Base-by-base conservation (phyloP, 2,888 invertebrate genomes). In the Cyaniris semiargus region DNA sequence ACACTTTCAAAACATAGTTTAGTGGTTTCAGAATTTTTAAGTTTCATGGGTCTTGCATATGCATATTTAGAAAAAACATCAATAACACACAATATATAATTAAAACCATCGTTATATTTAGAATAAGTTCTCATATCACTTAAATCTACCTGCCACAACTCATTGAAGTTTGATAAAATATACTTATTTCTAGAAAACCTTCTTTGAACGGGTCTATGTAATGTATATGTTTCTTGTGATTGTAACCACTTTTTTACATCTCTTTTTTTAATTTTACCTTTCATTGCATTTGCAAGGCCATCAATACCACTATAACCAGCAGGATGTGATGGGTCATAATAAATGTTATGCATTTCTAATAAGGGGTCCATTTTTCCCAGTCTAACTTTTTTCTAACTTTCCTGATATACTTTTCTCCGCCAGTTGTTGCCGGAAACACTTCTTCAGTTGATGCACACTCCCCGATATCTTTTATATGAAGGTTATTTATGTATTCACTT, bases 351-450 rank as follows among this genome's bases (percentile, higher is more conserved):
- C 13, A 83, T 81, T 79, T 83, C 81, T 84, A 81, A 23, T 82
- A 83, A 71, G 83, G 83, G 78, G 77, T 83, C 83, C 83, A 84
- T 83, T 80, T 82, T 76, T 84, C 80, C 83, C 83, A 84, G 53
- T 83, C 81, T 48, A 81, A 77, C 77, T 81, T 83, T 21, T 79
- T 76, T 15, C 8, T 66, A 8, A 72, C 31, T 31, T 31, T 31
- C 31, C 31, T 31, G 31, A 31, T 31, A 31, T 31, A 31, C 31
- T 31, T 31, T 31, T 31, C 31, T 4, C 31, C 31, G 4, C 31
- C 31, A 31, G 31, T 31, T 31, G 31, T 31, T 31, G 31, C 31
- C 4, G 31, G 31, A 31, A 3, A 31, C 2, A 6, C 15, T 58
- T 76, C 23, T 56, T 58, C 56, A 56, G 56, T 18, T 56, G 56